Percentiles rank a stretch among this genome's conserved stretches.
These are phyloP conservation scores for Bradypus variegatus DNA, from an alignment of 2,797 vertebrate species.

Conservation along the genomic window DNA sequence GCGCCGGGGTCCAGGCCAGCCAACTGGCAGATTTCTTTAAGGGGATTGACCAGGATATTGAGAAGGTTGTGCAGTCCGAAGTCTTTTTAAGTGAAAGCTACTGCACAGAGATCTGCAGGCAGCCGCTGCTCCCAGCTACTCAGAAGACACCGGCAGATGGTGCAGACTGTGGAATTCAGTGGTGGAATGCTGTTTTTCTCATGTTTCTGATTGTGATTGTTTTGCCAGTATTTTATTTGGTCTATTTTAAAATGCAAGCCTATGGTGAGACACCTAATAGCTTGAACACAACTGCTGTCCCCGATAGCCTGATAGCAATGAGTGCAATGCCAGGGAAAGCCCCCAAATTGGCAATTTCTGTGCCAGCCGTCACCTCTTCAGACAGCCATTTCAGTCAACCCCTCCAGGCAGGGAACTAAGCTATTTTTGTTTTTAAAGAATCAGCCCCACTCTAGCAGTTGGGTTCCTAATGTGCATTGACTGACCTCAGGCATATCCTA, in stretches of 20 bases:
- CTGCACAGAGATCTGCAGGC: constrained; percentile 15
- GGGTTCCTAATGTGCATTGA: not conserved
- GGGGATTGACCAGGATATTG: constrained; percentile 84
- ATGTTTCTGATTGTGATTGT: constrained; percentile 92
- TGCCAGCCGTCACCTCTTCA: not conserved
- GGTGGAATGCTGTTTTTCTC: constrained; percentile 93
- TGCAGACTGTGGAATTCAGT: constrained; percentile 89
- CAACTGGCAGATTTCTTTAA: constrained; percentile 82
- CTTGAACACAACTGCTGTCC: constrained; percentile 55
- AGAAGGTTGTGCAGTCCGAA: constrained; percentile 78
- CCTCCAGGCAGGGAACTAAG: not conserved
- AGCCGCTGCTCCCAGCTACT: not conserved
- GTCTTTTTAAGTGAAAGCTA: constrained; percentile 55
- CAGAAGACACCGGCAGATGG: constrained; percentile 61
- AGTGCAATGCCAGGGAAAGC: not conserved
- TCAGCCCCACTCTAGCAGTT: not conserved
- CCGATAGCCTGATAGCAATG: constrained; percentile 39
- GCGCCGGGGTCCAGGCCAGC: not conserved
- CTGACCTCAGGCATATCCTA: not conserved
- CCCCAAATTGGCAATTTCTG: not conserved
- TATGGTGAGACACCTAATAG: constrained; percentile 41
- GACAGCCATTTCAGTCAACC: not conserved
- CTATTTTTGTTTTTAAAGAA: not conserved
- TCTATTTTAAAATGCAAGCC: constrained; percentile 89
- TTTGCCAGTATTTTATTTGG: constrained; percentile 89